Conservation (phyloP, 2,888 invertebrate genomes). For the Leptinotarsa haldemani region DNA sequence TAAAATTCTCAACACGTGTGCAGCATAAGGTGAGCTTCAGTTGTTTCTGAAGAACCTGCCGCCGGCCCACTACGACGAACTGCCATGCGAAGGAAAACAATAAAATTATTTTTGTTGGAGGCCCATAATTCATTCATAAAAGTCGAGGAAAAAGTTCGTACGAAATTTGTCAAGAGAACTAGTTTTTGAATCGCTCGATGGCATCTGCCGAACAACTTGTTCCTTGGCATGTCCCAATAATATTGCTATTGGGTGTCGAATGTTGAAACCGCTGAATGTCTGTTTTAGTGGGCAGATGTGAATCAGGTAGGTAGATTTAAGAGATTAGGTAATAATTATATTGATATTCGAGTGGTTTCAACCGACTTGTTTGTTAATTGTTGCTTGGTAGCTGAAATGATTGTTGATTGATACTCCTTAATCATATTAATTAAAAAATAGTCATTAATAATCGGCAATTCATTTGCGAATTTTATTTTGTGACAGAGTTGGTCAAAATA, state of each 20-base stretch:
- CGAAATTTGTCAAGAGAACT: slow-evolving; percentile 49
- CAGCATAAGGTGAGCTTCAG: slow-evolving; percentile 50
- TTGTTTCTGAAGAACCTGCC: slow-evolving; percentile 40
- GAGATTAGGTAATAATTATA: slow-evolving; percentile 14
- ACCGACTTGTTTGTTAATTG: slow-evolving; percentile 1
- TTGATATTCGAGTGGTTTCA: slow-evolving; percentile 2
- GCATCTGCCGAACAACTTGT: slow-evolving; percentile 28
- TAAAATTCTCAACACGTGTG: slow-evolving; percentile 51
- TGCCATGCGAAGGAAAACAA: slow-evolving; percentile 43
- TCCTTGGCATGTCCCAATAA: slow-evolving; percentile 7
- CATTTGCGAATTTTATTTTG: too few relatives aligned
- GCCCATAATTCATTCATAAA: slow-evolving; percentile 47
- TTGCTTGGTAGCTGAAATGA: not conserved
- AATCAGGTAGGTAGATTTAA: slow-evolving; percentile 17
- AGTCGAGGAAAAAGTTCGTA: slow-evolving; percentile 44
- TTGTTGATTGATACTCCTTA: not conserved
- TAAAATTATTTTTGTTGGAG: slow-evolving; percentile 46
- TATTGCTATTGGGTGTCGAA: slow-evolving; percentile 16
- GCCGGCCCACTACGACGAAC: slow-evolving; percentile 28
- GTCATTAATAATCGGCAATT: not conserved
- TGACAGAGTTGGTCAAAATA: not conserved
- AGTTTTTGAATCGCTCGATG: slow-evolving; percentile 45
- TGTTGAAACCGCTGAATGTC: slow-evolving; percentile 11
- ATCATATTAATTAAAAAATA: not conserved
- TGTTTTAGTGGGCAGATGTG: slow-evolving; percentile 17